These are phyloP conservation scores for Cuculus canorus DNA, from an alignment of 2,797 vertebrate genomes.

Conservation along the genomic window DNA sequence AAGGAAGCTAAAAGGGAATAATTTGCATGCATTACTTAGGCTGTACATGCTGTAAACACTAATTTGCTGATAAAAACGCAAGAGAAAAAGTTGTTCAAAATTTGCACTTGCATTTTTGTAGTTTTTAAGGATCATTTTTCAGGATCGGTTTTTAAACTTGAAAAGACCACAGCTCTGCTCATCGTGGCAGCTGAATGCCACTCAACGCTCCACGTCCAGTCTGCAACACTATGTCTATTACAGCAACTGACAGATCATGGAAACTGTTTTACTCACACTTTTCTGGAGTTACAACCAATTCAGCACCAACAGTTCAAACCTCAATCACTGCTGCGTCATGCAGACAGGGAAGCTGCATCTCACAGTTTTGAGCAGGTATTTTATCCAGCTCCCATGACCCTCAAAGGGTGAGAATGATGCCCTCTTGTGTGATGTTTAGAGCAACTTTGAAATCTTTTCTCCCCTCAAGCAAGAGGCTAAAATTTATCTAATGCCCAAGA, in stretches of 20 bases:
- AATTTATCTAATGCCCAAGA: background rate
- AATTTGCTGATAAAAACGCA: conserved; percentile 4
- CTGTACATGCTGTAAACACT: conserved; percentile 52
- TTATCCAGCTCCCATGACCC: background rate
- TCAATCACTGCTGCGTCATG: background rate
- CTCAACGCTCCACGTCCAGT: background rate
- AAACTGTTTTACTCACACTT: background rate
- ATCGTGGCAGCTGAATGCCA: background rate
- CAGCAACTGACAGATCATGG: background rate
- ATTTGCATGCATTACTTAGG: conserved; percentile 71
- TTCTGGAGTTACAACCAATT: background rate
- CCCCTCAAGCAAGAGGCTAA: background rate
- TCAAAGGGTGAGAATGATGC: background rate
- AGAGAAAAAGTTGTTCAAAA: background rate
- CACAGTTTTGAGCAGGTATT: background rate
- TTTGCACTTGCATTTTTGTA: background rate
- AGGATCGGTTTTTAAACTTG: background rate
- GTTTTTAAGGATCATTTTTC: background rate
- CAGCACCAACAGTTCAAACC: background rate
- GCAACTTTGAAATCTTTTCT: background rate
- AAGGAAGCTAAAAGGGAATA: conserved; percentile 61
- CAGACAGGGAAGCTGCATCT: background rate
- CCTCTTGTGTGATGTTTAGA: background rate
- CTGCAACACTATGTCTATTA: background rate
- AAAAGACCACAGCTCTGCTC: background rate